A percentile compares a stretch with the other conserved stretches of the same genome.
Evolutionary conservation across 2,797 vertebrate species (phyloP).

Genomic region (Poeciliopsis gracilis): DNA sequence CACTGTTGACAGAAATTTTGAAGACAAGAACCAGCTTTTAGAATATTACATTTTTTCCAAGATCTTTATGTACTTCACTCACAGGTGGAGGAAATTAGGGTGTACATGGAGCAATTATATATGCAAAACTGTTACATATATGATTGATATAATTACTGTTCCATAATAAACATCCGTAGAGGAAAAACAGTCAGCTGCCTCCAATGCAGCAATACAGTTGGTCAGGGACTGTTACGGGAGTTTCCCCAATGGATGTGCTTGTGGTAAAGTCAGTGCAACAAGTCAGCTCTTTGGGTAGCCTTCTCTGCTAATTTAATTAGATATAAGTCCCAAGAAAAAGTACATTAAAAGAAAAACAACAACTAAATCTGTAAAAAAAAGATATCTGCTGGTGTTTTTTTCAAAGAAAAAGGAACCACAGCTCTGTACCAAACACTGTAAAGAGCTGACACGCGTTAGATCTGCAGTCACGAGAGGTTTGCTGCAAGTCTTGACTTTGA

Average conservation of each 20-base stretch:
- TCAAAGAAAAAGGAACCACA: not conserved
- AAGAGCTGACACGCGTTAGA: not conserved
- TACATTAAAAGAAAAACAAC: not conserved
- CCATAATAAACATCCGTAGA: slow-evolving; percentile 32
- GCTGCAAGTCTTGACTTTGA: not conserved
- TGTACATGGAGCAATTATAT: slow-evolving; percentile 7
- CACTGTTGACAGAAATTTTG: not conserved
- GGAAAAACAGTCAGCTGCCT: slow-evolving; percentile 18
- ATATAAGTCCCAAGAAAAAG: not conserved
- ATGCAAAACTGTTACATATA: slow-evolving; percentile 17
- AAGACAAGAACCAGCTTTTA: not conserved
- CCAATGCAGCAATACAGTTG: slow-evolving; percentile 27
- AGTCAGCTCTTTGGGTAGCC: not conserved
- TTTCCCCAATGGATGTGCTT: slow-evolving; percentile 23
- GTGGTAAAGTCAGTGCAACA: slow-evolving; percentile 5
- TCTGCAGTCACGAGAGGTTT: not conserved
- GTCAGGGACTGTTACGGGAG: slow-evolving; percentile 2
- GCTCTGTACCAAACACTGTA: not conserved
- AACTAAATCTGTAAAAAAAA: not conserved
- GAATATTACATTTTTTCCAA: not conserved
- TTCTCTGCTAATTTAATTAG: not conserved
- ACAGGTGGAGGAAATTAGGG: not conserved
- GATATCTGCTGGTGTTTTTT: not conserved
- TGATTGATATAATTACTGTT: slow-evolving; percentile 13
- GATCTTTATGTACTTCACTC: not conserved